These are phyloP conservation scores for Colossoma macropomum DNA, from an alignment of 2,113 vertebrate genomes.

Conservation along the genomic window DNA sequence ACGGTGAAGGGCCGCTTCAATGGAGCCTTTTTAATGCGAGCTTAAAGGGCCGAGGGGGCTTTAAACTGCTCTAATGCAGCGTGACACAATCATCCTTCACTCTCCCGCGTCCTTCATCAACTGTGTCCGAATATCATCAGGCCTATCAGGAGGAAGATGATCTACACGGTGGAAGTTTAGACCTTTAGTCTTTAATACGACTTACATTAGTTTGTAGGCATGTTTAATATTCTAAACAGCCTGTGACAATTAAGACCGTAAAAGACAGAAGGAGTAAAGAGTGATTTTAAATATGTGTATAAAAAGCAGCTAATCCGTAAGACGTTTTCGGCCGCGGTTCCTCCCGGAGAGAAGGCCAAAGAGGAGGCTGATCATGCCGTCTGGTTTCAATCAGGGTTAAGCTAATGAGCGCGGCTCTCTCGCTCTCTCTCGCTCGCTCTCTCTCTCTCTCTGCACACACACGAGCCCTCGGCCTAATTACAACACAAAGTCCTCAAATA, in stretches of 20 bases:
- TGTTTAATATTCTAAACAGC: not conserved
- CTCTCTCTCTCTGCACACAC: not conserved
- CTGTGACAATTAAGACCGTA: not conserved
- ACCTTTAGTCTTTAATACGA: not conserved
- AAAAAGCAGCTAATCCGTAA: not conserved
- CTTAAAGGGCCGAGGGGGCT: slow-evolving; percentile 64
- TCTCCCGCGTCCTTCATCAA: slow-evolving; percentile 51
- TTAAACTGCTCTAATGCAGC: slow-evolving; percentile 61
- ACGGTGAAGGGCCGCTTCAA: slow-evolving; percentile 67
- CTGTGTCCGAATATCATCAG: slow-evolving; percentile 20
- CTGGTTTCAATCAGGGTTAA: slow-evolving; percentile 60
- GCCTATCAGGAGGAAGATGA: not conserved
- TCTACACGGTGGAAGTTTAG: slow-evolving; percentile 10
- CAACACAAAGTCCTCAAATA: slow-evolving; percentile 59
- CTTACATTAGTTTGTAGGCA: not conserved
- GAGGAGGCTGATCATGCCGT: slow-evolving; percentile 41
- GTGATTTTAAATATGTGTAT: not conserved
- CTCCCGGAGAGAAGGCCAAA: not conserved
- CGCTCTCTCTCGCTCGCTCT: not conserved
- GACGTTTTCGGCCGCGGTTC: not conserved
- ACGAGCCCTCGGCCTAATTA: slow-evolving; percentile 62
- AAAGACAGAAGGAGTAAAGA: not conserved
- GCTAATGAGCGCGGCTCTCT: slow-evolving; percentile 45
- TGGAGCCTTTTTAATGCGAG: slow-evolving; percentile 55
- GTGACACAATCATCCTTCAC: slow-evolving; percentile 60